A percentile compares a stretch with the other conserved stretches of the same genome.
Evolutionary conservation across 2,797 vertebrate genomes (phyloP).

Genomic region (Protosalanx chinensis): DNA sequence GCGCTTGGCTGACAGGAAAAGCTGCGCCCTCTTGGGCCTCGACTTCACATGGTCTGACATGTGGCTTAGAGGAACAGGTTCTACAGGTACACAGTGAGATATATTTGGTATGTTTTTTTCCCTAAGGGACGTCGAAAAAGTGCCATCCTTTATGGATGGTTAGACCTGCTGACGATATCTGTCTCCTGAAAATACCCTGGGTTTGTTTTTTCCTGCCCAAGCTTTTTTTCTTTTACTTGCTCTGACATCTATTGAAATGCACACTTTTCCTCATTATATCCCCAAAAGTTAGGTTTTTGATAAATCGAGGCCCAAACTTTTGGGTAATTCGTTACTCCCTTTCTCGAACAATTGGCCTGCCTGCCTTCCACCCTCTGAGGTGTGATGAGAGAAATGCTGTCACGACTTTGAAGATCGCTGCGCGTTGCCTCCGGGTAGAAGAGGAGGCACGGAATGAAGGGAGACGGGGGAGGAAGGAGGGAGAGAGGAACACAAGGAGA

Average conservation of each 20-base stretch:
- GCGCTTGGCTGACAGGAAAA: too few species aligned
- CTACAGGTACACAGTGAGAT: not conserved
- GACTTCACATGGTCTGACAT: too few species aligned
- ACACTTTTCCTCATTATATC: not conserved
- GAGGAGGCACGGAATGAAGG: not conserved
- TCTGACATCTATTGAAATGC: not conserved
- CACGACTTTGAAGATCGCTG: slow-evolving; percentile 32
- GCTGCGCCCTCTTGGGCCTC: too few species aligned
- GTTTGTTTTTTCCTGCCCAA: not conserved
- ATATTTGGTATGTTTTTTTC: not conserved
- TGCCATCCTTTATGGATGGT: not conserved
- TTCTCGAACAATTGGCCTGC: not conserved
- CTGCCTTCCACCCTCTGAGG: slow-evolving; percentile 5
- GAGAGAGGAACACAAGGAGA: not conserved
- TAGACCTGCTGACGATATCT: not conserved
- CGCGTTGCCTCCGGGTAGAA: slow-evolving; percentile 2
- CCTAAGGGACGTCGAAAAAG: not conserved
- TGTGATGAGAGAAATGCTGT: slow-evolving; percentile 27
- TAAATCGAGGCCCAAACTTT: slow-evolving; percentile 2
- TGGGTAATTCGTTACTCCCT: not conserved
- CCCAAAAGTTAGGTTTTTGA: slow-evolving; percentile 1
- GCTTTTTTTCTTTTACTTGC: not conserved
- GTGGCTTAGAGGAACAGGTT: too few species aligned
- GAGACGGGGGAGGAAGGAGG: not conserved
- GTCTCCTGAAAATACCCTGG: not conserved